phyloP scores from a whole-genome alignment of 2,888 invertebrate genomes.

The Heliconius ismenius region DNA sequence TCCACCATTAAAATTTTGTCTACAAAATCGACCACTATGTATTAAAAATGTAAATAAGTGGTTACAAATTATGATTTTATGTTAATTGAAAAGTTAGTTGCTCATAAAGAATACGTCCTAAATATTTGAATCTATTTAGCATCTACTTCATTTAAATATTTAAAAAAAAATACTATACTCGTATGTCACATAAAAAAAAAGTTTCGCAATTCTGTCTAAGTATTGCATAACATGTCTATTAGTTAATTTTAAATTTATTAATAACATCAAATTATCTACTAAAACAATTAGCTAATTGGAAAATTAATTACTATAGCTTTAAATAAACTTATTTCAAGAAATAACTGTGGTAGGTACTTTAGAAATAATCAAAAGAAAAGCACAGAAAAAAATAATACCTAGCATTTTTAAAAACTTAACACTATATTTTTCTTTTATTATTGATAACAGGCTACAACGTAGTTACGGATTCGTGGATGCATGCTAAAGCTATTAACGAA shows the following conservation, averaged over 20 bases:
- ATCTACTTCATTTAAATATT: not conserved
- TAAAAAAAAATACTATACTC: not conserved
- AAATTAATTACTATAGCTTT: not conserved
- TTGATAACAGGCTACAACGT: not conserved
- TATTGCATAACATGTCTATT: not conserved
- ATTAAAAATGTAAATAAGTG: conserved; percentile 4
- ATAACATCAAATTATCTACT: not conserved
- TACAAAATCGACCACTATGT: not conserved
- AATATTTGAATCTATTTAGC: not conserved
- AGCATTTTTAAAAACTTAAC: no score
- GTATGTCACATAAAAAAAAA: not conserved
- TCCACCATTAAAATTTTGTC: not conserved
- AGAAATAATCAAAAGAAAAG: not conserved
- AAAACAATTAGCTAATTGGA: not conserved
- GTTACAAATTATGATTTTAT: conserved; percentile 8
- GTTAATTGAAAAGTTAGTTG: not conserved
- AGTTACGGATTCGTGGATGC: not conserved
- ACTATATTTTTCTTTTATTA: no score
- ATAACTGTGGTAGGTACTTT: not conserved
- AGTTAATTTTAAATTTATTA: not conserved
- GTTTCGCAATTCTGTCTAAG: not conserved
- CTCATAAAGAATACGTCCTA: not conserved
- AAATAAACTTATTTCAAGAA: not conserved
- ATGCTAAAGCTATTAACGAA: not conserved
- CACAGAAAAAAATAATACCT: not conserved